Evolutionary conservation across 1,140 invertebrate genomes (phyloP).

Genomic region (Scaptomyza pallida): DNA sequence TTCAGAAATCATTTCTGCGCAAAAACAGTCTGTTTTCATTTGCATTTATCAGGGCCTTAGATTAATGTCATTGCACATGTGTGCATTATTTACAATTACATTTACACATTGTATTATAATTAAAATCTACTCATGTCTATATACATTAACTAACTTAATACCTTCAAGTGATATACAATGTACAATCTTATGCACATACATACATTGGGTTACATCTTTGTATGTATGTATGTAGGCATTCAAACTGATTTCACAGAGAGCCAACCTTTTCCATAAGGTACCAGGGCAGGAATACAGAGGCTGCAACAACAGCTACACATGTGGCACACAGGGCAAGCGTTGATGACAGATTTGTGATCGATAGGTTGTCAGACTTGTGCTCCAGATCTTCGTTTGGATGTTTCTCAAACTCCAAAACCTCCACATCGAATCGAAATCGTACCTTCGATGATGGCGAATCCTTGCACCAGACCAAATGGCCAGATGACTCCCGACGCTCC

Average conservation of each 20-base stretch:
- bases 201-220: not conserved
- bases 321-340: constrained; percentile 80
- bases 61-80: constrained; percentile 58
- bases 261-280: constrained; percentile 83
- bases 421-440: constrained; percentile 85
- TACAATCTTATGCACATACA: constrained; percentile 11
- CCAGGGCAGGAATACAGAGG: constrained; percentile 85
- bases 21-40: constrained; percentile 39
- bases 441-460: constrained; percentile 84
- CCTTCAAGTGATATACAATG: constrained; percentile 46
- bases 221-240: not conserved
- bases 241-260: constrained; percentile 36
- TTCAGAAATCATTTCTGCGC: constrained; percentile 37
- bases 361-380: constrained; percentile 62
- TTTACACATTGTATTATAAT: constrained; percentile 39
- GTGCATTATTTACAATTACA: constrained; percentile 62
- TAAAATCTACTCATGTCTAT: constrained; percentile 60
- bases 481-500: constrained; percentile 84
- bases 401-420: constrained; percentile 85
- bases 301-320: constrained; percentile 84
- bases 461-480: constrained; percentile 84
- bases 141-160: constrained; percentile 71
- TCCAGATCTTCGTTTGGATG: constrained; percentile 79
- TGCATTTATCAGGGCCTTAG: constrained; percentile 33
- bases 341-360: constrained; percentile 64